phyloP scores from a whole-genome alignment of 2,797 vertebrate species.

The Pipistrellus kuhlii region DNA sequence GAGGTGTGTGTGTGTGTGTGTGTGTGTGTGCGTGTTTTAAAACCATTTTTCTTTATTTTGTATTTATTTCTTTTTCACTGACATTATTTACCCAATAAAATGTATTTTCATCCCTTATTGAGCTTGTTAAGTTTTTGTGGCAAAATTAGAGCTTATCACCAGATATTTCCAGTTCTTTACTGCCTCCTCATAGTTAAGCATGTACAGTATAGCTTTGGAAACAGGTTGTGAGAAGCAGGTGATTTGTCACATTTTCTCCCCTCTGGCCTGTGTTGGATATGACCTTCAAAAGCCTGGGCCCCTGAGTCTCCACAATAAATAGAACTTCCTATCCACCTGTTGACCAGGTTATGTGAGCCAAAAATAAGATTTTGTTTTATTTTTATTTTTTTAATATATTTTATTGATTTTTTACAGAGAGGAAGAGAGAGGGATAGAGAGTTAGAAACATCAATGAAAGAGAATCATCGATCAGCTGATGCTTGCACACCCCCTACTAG shows the following conservation, averaged over 20 bases:
- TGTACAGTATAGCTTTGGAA: not conserved
- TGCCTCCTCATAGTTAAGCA: not conserved
- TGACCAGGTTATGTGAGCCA: not conserved
- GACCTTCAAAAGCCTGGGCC: not conserved
- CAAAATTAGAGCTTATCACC: not conserved
- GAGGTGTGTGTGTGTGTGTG: not conserved
- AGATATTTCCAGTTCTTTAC: not conserved
- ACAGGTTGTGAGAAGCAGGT: not conserved
- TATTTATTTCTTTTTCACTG: not conserved
- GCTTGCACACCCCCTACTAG: too few species aligned
- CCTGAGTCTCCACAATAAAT: not conserved
- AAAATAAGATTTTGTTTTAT: not conserved
- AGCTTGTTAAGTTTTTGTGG: constrained; percentile 20
- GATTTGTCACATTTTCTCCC: not conserved
- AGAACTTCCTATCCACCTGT: not conserved
- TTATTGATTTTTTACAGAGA: too few species aligned
- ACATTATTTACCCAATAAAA: constrained; percentile 32
- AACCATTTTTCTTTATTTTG: not conserved
- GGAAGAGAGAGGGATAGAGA: too few species aligned
- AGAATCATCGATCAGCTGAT: too few species aligned
- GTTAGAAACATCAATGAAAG: too few species aligned
- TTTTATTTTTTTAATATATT: too few species aligned
- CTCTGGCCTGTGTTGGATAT: not conserved
- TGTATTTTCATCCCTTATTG: not conserved
- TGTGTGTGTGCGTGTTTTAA: not conserved